A percentile compares a stretch with the other conserved stretches of the same genome.
Conservation (phyloP, 2,797 vertebrate genomes). For the Phalloptychus januarius region DNA sequence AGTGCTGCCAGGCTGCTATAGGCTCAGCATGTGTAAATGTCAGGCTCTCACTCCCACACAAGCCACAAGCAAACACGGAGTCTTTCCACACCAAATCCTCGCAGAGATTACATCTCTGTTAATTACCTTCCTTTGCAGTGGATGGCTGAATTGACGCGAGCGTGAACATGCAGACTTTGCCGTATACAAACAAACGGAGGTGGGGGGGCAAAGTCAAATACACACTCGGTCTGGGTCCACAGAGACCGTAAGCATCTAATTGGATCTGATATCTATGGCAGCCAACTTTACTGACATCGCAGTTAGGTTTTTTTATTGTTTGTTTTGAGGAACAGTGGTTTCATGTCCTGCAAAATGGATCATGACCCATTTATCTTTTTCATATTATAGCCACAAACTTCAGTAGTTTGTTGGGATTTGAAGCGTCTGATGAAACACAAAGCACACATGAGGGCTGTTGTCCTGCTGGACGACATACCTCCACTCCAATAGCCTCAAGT, state of each 20-base stretch:
- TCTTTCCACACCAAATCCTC: constrained; percentile 51
- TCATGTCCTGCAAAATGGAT: not conserved
- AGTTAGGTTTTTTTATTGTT: constrained; percentile 26
- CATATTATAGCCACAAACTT: not conserved
- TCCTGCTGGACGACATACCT: not conserved
- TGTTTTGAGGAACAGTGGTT: constrained; percentile 51
- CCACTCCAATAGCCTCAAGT: not conserved
- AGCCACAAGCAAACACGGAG: constrained; percentile 41
- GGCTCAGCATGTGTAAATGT: constrained; percentile 60
- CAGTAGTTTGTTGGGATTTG: not conserved
- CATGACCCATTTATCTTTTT: not conserved
- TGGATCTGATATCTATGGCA: constrained; percentile 63
- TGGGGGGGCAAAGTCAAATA: constrained; percentile 11
- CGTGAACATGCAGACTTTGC: not conserved
- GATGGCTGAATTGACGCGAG: constrained; percentile 57
- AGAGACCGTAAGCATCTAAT: constrained; percentile 68
- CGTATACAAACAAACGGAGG: constrained; percentile 4
- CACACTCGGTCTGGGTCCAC: constrained; percentile 40
- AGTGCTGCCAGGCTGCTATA: constrained; percentile 12
- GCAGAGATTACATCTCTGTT: constrained; percentile 72
- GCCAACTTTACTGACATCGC: constrained; percentile 57
- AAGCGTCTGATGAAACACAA: not conserved
- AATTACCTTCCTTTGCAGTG: constrained; percentile 70
- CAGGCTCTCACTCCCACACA: constrained; percentile 38
- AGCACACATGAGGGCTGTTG: not conserved